Evolutionary conservation across 2,888 invertebrate species (phyloP).

Genomic region (Lepidonotus clava): DNA sequence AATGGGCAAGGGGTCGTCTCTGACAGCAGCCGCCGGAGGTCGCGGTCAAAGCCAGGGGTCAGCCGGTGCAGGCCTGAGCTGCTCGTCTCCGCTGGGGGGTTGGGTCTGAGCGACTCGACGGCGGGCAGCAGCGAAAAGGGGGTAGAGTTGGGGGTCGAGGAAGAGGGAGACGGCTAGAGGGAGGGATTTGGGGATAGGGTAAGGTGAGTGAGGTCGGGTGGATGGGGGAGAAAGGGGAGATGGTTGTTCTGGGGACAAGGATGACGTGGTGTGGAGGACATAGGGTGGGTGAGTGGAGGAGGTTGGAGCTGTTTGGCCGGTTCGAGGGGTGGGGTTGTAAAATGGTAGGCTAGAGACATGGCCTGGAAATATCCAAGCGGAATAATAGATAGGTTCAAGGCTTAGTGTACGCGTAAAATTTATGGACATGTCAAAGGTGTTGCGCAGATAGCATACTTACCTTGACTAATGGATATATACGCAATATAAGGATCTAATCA

Average conservation of each 20-base stretch:
- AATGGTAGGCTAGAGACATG: background rate
- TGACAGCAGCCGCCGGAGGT: conserved; percentile 24
- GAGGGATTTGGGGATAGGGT: background rate
- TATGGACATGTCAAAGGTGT: too few species aligned
- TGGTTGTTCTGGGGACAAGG: background rate
- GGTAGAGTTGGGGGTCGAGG: background rate
- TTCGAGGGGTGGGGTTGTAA: background rate
- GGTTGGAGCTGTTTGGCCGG: too few species aligned
- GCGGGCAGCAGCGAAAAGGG: background rate
- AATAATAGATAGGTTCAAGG: background rate
- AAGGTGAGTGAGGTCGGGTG: background rate
- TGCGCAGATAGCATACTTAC: too few species aligned
- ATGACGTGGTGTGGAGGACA: background rate
- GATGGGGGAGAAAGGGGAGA: background rate
- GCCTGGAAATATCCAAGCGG: background rate
- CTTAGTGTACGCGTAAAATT: too few species aligned
- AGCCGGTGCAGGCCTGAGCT: conserved; percentile 32
- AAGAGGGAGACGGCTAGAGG: background rate
- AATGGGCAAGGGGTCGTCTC: conserved; percentile 25
- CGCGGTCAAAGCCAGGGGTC: conserved; percentile 45
- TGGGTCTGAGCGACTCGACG: background rate
- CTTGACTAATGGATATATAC: too few species aligned
- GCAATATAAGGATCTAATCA: too few species aligned
- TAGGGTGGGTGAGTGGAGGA: background rate
- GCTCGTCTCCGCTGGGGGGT: conserved; percentile 21